Evolutionary conservation across 2,113 vertebrate species (phyloP).

Genomic region (Rousettus leschenaultii): DNA sequence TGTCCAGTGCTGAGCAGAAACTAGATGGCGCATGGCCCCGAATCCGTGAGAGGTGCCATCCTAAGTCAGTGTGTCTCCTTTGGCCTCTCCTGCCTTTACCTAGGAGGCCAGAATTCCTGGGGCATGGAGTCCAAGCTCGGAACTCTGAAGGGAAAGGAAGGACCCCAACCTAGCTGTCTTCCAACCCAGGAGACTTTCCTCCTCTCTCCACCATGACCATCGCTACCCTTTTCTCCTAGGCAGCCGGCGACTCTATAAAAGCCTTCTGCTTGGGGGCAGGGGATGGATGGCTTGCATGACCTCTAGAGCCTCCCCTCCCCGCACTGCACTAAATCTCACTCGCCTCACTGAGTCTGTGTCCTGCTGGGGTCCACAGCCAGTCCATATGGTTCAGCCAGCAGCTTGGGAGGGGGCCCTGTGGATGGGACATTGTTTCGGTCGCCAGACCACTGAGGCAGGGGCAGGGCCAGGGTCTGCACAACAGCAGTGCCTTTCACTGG

Average conservation of each 20-base stretch:
- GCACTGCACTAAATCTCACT: neutral
- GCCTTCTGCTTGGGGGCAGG: neutral
- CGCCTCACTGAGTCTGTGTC: neutral
- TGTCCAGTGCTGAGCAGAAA: neutral
- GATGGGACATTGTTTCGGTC: conserved; percentile 21
- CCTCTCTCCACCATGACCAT: neutral
- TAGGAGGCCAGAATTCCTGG: neutral
- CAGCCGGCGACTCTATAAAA: neutral
- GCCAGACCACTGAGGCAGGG: conserved; percentile 31
- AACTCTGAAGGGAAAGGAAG: neutral
- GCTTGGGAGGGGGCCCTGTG: neutral
- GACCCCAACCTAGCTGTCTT: neutral
- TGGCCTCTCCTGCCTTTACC: neutral
- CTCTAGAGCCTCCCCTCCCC: neutral
- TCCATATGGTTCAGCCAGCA: conserved; percentile 27
- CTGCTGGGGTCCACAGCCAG: neutral
- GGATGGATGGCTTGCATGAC: neutral
- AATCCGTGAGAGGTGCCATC: neutral
- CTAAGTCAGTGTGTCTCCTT: neutral
- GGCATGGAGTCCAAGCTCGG: neutral
- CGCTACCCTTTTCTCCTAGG: neutral
- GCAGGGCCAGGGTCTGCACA: neutral
- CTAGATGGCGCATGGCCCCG: rapidly evolving
- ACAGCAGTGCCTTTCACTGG: conserved; percentile 18
- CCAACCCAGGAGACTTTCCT: neutral